Evolutionary conservation across 2,888 invertebrate genomes (phyloP), one percentile per base, ranked within the genome.

Genomic region (Sphaerophoria taeniata): DNA sequence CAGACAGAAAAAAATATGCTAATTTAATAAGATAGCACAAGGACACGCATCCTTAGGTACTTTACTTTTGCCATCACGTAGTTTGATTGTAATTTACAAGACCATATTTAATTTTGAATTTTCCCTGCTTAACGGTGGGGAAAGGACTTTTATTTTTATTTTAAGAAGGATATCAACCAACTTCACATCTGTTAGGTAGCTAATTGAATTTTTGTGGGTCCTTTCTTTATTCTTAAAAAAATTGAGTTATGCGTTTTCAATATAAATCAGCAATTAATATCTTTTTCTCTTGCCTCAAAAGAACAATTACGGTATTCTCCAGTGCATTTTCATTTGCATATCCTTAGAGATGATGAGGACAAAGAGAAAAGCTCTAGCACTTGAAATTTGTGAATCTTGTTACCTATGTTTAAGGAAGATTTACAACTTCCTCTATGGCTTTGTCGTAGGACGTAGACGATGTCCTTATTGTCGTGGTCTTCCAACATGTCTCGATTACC

Each of bases 11-110:
- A 69, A 76, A 70, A 49, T 73, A 85, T 85, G 85, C 73, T 73
- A 85, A 85, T 85, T 85, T 85, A 81, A 85, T 85, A 85, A 85
- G 77, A 76, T 70, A 63, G 53, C 63, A 60, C 69, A 65, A 81
- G 81, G 80, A 85, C 81, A 85, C 63, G 77, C 56, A 80, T 70
- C 67, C 67, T 49, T 71, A 45, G 79, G 67, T 84, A 67, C 72
- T 80, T 76, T 69, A 39, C 49, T 61, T 56, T 36, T 24, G 33
- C 70, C 56, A 45, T 77, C 81, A 81, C 85, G 85, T 85, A 81
- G 63, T 85, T 85, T 73, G 63, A 63, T 73, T 73, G 72, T 72
- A 80, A 76, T 80, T 80, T 63, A 58, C 76, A 60, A 67, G 61
- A 60, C 3, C 53, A 33, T 49, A 65, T 14, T 43, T 70, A 24